These are phyloP conservation scores for Papilio machaon DNA, from an alignment of 1,140 invertebrate species.

Conservation along the genomic window DNA sequence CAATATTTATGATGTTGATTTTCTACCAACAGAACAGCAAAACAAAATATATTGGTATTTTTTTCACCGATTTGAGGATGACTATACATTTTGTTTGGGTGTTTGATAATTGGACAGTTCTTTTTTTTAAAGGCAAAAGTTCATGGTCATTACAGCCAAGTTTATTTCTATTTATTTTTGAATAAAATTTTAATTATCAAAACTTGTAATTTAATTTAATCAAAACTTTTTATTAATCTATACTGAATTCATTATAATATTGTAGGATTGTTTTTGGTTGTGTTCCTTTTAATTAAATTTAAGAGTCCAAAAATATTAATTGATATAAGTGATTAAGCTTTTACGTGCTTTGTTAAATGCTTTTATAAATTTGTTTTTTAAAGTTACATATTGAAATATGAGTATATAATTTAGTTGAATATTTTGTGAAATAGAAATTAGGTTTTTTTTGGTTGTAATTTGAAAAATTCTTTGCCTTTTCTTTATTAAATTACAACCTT, in stretches of 20 bases:
- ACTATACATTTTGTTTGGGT: too few relatives aligned
- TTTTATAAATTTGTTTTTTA: neutral
- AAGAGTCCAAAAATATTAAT: neutral
- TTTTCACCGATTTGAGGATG: too few relatives aligned
- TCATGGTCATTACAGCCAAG: too few relatives aligned
- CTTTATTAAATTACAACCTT: neutral
- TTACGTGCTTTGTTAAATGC: neutral
- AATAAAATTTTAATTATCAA: too few relatives aligned
- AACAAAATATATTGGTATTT: too few relatives aligned
- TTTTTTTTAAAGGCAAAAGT: neutral
- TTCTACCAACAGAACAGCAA: neutral
- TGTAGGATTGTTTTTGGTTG: conserved; percentile 12
- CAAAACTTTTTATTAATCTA: too few relatives aligned
- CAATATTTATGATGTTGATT: neutral
- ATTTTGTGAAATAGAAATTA: neutral
- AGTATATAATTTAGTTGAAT: neutral
- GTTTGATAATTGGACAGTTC: neutral
- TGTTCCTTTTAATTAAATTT: conserved; percentile 16
- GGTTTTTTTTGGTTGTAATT: neutral
- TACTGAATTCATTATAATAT: neutral
- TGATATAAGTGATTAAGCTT: neutral
- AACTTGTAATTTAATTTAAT: too few relatives aligned
- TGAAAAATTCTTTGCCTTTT: neutral
- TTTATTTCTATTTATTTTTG: too few relatives aligned
- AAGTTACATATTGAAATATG: neutral